A percentile compares a stretch with the other conserved stretches of the same genome.
phyloP scores from a whole-genome alignment of 2,113 vertebrate genomes.

The Phalacrocorax carbo region DNA sequence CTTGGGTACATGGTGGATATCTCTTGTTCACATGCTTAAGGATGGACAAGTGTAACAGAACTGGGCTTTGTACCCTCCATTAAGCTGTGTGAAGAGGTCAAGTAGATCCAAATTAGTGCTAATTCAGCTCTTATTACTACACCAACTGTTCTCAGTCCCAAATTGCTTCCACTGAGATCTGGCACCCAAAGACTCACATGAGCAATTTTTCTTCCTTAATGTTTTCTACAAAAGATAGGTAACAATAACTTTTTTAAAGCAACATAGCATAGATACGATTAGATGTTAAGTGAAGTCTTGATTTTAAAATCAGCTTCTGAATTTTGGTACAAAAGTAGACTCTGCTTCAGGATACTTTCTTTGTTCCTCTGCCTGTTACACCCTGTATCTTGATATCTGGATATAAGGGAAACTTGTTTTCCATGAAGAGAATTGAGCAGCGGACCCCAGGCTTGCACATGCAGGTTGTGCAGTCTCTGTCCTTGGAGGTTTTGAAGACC shows the following conservation, averaged over 20 bases:
- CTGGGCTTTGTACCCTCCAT: neutral
- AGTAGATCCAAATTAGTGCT: neutral
- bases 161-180: neutral
- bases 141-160: neutral
- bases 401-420: neutral
- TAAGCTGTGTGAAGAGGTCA: neutral
- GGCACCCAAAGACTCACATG: neutral
- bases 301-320: neutral
- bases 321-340: neutral
- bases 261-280: accelerated
- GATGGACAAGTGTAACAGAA: neutral
- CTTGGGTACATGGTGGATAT: accelerated
- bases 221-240: neutral
- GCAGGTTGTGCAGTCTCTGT: neutral
- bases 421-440: neutral
- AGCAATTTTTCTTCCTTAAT: neutral
- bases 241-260: neutral
- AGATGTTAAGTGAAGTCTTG: neutral
- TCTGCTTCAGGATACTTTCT: neutral
- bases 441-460: neutral
- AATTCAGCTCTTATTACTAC: neutral
- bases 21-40: accelerated
- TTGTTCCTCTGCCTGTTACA: neutral
- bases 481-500: neutral
- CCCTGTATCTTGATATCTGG: neutral